Base-by-base conservation (phyloP, 2,888 invertebrate genomes). In the Sphecodes monilicornis region DNA sequence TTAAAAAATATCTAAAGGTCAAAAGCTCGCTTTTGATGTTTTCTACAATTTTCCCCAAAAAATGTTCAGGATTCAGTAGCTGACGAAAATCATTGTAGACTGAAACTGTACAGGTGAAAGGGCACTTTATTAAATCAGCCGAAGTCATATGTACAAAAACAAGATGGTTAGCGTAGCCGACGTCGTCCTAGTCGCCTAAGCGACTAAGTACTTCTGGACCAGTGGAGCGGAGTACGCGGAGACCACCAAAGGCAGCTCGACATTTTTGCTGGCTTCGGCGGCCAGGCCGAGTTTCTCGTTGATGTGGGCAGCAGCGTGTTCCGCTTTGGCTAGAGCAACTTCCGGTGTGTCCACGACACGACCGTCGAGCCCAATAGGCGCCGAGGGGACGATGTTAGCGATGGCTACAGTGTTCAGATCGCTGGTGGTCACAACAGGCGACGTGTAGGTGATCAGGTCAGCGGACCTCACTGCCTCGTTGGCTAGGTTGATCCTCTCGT, bases 341-440 rank as follows among this genome's bases (percentile, higher is more conserved):
- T 94, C 94, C 43, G 94, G 93, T 29, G 94, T 94, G 84, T 94
- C 94, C n/a, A 94, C 89, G 5, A 94, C 94, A 4, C 92, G 91
- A 4, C 94, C 94, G 64, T 94, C 94, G 16, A 87, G 90, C 5
- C 93, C 94, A 13, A 94, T 82, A 4, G 94, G 94, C 0, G 94
- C 92, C 18, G 90, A 85, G 3, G 88, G 82, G 0, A 86, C 66
- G 50, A 91, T 90, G 0, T 86, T 86, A 72, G 79, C 69, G 1
- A 85, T 4, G 1, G 79, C 68, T 50, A 80, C 0, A 13, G 78
- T 54, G 3, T 77, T 5, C 22, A 68, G n/a, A 10, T 32, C 43
- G 11, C n/a, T 1, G n/a, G 16, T n/a, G n/a, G 78, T 13, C 41
- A 86, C 10, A 1, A 85, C 29, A 0, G 85, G 83, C 0, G 70